Conservation (phyloP, 2,888 invertebrate genomes). For the Pachydiplax longipennis region DNA sequence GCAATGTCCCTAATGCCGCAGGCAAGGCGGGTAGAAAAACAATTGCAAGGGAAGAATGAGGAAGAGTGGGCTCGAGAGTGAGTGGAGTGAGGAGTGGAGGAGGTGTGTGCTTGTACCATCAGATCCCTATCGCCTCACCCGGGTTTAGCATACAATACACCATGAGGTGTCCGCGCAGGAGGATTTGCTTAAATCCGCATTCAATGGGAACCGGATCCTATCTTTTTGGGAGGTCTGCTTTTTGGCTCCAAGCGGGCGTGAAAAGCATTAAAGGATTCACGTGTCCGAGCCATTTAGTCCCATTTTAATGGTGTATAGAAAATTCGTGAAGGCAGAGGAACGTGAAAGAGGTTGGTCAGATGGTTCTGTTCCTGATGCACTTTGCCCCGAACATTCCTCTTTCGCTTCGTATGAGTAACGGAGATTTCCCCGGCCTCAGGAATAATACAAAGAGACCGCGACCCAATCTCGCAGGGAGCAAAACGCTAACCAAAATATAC, state of each 20-base stretch:
- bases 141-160: neutral
- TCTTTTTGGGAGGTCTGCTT: neutral
- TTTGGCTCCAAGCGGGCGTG: neutral
- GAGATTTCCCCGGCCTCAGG: too few species aligned
- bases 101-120: neutral
- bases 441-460: too few species aligned
- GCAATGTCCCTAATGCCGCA: slow-evolving; percentile 1
- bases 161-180: neutral
- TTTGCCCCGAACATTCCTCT: neutral
- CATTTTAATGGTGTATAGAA: neutral
- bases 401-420: neutral
- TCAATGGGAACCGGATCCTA: neutral
- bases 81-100: neutral
- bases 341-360: neutral
- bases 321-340: neutral
- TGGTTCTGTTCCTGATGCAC: neutral
- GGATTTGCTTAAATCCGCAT: neutral
- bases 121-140: neutral
- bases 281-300: neutral
- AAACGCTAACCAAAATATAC: neutral
- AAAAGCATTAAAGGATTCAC: neutral
- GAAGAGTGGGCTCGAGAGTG: neutral
- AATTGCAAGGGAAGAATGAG: neutral
- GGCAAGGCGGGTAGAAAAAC: neutral
- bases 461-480: neutral